phyloP scores from a whole-genome alignment of 2,888 invertebrate species.

The Idaea aversata region DNA sequence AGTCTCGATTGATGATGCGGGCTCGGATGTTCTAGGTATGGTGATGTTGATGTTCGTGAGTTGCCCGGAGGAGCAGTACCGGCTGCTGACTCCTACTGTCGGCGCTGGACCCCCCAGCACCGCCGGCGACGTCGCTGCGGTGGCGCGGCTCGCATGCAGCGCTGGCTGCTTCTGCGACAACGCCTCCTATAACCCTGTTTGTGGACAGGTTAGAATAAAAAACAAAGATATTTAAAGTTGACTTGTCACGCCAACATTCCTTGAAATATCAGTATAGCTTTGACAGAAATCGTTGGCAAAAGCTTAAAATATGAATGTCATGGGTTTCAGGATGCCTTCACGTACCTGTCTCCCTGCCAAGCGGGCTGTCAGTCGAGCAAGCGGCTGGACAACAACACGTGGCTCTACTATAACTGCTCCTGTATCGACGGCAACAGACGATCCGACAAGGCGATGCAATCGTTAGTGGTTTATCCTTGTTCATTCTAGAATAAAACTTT shows the following conservation, averaged over 20 bases:
- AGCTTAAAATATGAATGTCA: not conserved
- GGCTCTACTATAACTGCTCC: constrained; percentile 66
- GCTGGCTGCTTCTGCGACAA: constrained; percentile 86
- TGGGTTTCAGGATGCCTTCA: constrained; percentile 82
- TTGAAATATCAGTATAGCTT: not conserved
- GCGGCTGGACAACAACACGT: constrained; percentile 69
- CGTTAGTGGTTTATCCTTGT: constrained; percentile 41
- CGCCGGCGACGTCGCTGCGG: constrained; percentile 42
- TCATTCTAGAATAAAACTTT: not conserved
- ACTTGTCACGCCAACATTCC: too few species aligned
- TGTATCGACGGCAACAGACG: constrained; percentile 46
- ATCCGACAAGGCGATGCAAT: constrained; percentile 41
- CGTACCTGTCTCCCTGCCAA: constrained; percentile 94
- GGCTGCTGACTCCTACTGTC: constrained; percentile 72
- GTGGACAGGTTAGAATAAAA: constrained; percentile 78
- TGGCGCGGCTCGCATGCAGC: constrained; percentile 76
- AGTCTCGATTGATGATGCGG: not conserved
- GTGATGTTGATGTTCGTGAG: constrained; percentile 93
- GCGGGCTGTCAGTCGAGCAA: constrained; percentile 85
- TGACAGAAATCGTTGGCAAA: not conserved
- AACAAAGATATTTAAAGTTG: too few species aligned
- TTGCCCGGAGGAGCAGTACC: constrained; percentile 92
- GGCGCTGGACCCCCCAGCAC: constrained; percentile 36
- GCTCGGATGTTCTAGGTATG: constrained; percentile 81
- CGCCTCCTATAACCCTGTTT: constrained; percentile 90